These are phyloP conservation scores for Ictidomys tridecemlineatus DNA, from an alignment of 2,113 vertebrate species.

Conservation along the genomic window DNA sequence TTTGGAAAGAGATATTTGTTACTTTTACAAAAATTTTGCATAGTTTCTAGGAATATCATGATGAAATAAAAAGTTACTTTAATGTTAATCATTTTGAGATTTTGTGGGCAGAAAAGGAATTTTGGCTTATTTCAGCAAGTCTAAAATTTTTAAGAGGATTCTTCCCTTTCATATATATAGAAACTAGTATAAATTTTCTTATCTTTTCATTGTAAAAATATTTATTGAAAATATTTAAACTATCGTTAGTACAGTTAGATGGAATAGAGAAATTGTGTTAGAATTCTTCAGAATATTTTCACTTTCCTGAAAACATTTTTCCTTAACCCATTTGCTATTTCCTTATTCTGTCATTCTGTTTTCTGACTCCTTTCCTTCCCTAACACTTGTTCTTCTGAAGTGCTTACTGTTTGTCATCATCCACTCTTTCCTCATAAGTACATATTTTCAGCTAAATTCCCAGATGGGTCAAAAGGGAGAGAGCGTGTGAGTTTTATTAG, in stretches of 20 bases:
- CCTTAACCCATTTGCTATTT: not conserved
- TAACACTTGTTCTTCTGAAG: not conserved
- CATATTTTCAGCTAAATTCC: conserved; percentile 3
- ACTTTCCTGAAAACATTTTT: not conserved
- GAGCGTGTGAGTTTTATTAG: not conserved
- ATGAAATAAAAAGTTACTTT: conserved; percentile 54
- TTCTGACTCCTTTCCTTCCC: not conserved
- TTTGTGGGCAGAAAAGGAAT: conserved; percentile 21
- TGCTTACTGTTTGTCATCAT: not conserved
- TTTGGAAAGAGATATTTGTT: conserved; percentile 50
- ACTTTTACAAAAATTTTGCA: conserved; percentile 35
- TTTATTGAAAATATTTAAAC: not conserved
- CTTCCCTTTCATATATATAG: not conserved
- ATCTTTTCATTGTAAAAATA: not conserved
- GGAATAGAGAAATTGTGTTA: conserved; percentile 26
- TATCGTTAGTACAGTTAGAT: not conserved
- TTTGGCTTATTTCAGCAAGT: conserved; percentile 29
- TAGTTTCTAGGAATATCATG: conserved; percentile 59
- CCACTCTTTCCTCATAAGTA: not conserved
- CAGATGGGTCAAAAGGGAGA: not conserved
- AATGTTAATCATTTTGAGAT: conserved; percentile 37
- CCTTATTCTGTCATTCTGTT: not conserved
- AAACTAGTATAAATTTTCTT: not conserved
- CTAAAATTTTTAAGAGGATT: conserved; percentile 27
- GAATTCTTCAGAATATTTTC: not conserved